Evolutionary conservation across 2,797 vertebrate genomes (phyloP).

Genomic region (Glossophaga mutica): DNA sequence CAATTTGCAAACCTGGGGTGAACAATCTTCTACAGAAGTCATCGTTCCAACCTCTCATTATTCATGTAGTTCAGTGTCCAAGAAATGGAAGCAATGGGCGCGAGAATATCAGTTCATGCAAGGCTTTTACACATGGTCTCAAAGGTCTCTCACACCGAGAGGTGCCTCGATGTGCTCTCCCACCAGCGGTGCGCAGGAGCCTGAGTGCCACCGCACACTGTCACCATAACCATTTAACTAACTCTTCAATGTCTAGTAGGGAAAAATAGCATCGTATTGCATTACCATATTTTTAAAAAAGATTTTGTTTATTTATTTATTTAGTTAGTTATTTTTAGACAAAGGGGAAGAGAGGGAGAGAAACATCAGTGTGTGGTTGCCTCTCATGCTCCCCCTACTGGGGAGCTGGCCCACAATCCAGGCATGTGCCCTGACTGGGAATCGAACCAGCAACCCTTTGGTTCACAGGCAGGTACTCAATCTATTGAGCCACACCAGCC

Average conservation of each 20-base stretch:
- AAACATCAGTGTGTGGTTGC: no score
- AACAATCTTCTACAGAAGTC: neutral
- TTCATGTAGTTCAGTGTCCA: neutral
- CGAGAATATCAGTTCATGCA: neutral
- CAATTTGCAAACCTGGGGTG: neutral
- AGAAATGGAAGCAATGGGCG: neutral
- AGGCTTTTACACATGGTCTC: neutral
- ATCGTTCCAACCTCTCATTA: neutral
- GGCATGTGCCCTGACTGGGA: no score
- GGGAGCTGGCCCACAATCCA: no score
- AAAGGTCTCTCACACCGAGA: neutral
- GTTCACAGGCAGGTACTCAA: no score
- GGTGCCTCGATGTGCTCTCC: neutral
- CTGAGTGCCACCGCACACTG: accelerated
- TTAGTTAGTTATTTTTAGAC: no score
- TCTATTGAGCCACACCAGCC: no score
- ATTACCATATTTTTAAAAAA: neutral
- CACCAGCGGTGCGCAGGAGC: neutral
- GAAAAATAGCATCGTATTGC: neutral
- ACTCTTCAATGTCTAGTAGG: neutral
- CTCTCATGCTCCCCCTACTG: no score
- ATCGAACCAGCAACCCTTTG: no score
- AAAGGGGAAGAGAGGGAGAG: no score
- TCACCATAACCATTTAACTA: neutral
- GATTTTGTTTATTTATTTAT: no score